Evolutionary conservation across 2,888 invertebrate genomes (phyloP), one percentile per base, ranked within the genome.

Genomic region (Amaurobius ferox): DNA sequence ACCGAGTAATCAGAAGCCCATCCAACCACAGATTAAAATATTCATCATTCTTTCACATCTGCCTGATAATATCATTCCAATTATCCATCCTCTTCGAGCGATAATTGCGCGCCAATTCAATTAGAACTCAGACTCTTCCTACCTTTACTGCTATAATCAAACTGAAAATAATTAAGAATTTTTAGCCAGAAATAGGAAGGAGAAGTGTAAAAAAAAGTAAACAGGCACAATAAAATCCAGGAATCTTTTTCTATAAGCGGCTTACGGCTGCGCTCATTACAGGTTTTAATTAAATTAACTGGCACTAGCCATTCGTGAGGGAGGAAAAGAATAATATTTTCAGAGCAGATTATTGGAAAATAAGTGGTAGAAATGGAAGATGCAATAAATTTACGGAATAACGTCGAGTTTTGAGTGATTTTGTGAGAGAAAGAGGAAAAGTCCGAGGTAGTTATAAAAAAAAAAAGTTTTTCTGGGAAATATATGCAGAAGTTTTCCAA

Each of bases 141-240:
- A n/a, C n/a, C n/a, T 16, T 5, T 11, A 55, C 16, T 19, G 13
- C 55, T 55, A 23, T 55, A 74, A 68, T 61, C 74, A 74, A 73
- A 73, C 67, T 48, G 66, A 74, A 80, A 81, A 81, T 81, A 81
- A 81, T 81, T 81, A 81, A 74, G 81, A 68, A 81, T 61, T 73
- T 73, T 70, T 70, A 19, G 23, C 55, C 55, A 3, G 19, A 44
- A 44, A 44, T 16, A 16, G 2, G 16, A 44, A 44, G 16, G 16
- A 44, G 16, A n/a, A n/a, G n/a, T n/a, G 23, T 55, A 55, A 55
- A 55, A n/a, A 16, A 55, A 23, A 23, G 23, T 23, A 55, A 55
- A 23, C 23, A 55, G 6, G n/a, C n/a, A 55, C 55, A 55, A 55
- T 55, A 23, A 55, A 55, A 55, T 44, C 44, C 44, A 44, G n/a